A percentile compares a stretch with the other conserved stretches of the same genome.
Evolutionary conservation across 2,888 invertebrate genomes (phyloP).

Genomic region (Hermodice carunculata): DNA sequence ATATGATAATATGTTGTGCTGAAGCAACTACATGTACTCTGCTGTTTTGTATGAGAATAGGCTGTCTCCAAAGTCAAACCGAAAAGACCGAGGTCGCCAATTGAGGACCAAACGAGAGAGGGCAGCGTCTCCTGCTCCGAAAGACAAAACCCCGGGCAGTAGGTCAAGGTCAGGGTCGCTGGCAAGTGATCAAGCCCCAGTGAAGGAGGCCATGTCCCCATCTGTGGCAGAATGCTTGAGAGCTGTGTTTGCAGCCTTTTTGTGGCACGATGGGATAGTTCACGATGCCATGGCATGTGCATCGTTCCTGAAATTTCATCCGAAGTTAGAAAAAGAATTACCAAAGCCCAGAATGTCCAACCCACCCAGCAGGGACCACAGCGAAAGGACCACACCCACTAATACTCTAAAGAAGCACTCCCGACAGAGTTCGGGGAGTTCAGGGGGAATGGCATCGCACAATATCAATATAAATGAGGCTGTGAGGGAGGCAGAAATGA

Average conservation of each 20-base stretch:
- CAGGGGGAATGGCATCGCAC: not conserved
- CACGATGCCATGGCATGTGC: constrained; percentile 99
- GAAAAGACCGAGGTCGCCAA: constrained; percentile 73
- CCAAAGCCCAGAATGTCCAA: not conserved
- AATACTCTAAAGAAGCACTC: constrained; percentile 18
- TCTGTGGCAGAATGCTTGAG: constrained; percentile 92
- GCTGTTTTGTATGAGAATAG: no score
- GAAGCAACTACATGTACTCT: no score
- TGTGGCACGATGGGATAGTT: constrained; percentile 98
- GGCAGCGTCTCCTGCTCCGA: constrained; percentile 66
- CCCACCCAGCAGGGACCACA: not conserved
- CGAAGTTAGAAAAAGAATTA: constrained; percentile 62
- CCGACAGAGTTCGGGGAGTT: not conserved
- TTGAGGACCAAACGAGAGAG: constrained; percentile 67
- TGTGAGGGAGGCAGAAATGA: not conserved
- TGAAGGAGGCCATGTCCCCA: constrained; percentile 89
- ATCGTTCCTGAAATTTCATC: constrained; percentile 89
- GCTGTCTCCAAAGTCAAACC: constrained; percentile 68
- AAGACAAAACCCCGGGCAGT: constrained; percentile 47
- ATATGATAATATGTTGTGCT: no score
- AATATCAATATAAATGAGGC: constrained; percentile 32
- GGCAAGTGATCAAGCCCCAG: constrained; percentile 68
- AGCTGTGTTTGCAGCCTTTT: constrained; percentile 95
- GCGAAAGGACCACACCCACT: constrained; percentile 12
- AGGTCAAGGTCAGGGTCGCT: constrained; percentile 53